phyloP scores from a whole-genome alignment of 2,888 invertebrate genomes.

The Megastigmus dorsalis region DNA sequence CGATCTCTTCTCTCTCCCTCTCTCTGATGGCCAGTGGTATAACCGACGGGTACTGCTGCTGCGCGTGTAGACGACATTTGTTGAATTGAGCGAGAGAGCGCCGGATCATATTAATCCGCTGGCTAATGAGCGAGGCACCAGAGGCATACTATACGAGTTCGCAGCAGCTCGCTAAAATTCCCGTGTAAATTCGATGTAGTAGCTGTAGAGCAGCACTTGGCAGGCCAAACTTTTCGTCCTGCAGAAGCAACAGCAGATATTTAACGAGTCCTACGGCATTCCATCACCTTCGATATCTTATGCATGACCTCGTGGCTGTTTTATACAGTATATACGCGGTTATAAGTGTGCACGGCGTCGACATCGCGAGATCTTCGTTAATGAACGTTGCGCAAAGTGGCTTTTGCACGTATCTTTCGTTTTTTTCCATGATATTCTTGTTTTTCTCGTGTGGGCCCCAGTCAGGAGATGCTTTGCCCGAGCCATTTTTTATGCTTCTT shows the following conservation, averaged over 20 bases:
- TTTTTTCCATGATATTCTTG: not conserved
- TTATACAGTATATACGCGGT: not conserved
- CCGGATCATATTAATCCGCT: slow-evolving; percentile 71
- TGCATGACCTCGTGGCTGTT: not conserved
- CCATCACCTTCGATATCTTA: slow-evolving; percentile 67
- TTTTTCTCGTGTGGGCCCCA: slow-evolving; percentile 5
- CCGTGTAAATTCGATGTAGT: too few relatives aligned
- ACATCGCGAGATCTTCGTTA: not conserved
- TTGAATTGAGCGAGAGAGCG: slow-evolving; percentile 59
- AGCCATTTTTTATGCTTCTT: not conserved
- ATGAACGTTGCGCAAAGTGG: not conserved
- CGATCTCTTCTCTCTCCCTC: too few relatives aligned
- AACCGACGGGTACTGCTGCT: too few relatives aligned
- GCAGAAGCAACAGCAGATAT: slow-evolving; percentile 67
- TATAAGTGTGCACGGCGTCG: not conserved
- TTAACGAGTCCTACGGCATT: slow-evolving; percentile 67
- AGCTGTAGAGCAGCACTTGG: too few relatives aligned
- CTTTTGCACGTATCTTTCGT: slow-evolving; percentile 1
- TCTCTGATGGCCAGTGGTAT: too few relatives aligned
- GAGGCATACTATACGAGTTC: too few relatives aligned
- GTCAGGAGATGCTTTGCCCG: not conserved
- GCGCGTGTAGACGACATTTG: slow-evolving; percentile 59
- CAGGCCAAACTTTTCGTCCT: too few relatives aligned
- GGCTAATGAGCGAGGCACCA: slow-evolving; percentile 68
- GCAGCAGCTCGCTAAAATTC: not conserved